Evolutionary conservation across 1,140 invertebrate species (phyloP).

Genomic region (Neodiprion pinetum): DNA sequence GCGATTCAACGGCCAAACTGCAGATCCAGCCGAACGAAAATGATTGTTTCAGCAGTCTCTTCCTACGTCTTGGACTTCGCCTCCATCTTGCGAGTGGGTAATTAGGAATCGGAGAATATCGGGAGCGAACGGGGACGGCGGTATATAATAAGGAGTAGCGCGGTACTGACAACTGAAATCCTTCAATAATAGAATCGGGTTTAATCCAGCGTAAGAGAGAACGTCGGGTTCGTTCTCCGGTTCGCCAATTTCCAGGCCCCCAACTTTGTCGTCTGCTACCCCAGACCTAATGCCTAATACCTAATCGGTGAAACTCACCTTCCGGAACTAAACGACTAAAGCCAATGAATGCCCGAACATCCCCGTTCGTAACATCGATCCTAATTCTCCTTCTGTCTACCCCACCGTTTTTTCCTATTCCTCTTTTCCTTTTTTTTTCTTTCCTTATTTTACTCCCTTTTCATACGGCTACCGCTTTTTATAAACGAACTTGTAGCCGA

Average conservation of each 20-base stretch:
- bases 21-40: too few relatives aligned
- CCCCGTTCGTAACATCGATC: conserved; percentile 4
- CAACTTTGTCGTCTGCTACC: background rate
- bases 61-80: too few relatives aligned
- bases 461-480: conserved; percentile 18
- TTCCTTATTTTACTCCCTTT: conserved; percentile 25
- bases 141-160: too few relatives aligned
- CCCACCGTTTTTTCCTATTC: conserved; percentile 35
- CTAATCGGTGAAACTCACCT: conserved; percentile 3
- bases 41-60: too few relatives aligned
- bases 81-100: too few relatives aligned
- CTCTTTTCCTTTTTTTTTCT: conserved; percentile 35
- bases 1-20: too few relatives aligned
- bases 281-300: conserved; percentile 1
- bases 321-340: conserved; percentile 10
- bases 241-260: background rate
- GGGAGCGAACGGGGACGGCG: too few relatives aligned
- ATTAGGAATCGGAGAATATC: too few relatives aligned
- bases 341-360: conserved; percentile 1
- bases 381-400: conserved; percentile 33
- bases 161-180: background rate
- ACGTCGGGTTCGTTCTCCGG: conserved; percentile 1
- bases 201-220: conserved; percentile 7
- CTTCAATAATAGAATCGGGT: background rate
- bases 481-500: too few relatives aligned